A percentile compares a stretch with the other conserved stretches of the same genome.
Conservation (phyloP, 2,888 invertebrate genomes). For the Ennomos quercinarius region DNA sequence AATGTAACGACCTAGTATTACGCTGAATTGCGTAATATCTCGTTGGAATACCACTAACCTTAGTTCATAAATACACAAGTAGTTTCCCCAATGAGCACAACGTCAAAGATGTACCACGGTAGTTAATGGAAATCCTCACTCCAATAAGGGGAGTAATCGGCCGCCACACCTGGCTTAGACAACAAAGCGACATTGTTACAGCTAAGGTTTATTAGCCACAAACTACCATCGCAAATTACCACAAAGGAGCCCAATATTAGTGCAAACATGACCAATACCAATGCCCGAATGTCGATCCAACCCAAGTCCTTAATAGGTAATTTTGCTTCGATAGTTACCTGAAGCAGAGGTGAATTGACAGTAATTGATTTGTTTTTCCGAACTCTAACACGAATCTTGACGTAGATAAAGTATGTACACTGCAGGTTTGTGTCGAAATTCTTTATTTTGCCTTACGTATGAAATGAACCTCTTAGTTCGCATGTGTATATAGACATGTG, state of each 20-base stretch:
- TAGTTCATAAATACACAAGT: constrained; percentile 4
- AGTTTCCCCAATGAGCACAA: constrained; percentile 8
- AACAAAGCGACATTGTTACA: constrained; percentile 67
- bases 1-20: constrained; percentile 17
- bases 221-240: constrained; percentile 69
- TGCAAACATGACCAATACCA: constrained; percentile 55
- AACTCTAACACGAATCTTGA: constrained; percentile 27
- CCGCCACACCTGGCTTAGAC: constrained; percentile 57
- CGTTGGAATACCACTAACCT: constrained; percentile 6
- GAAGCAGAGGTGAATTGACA: constrained; percentile 61
- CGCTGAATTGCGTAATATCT: constrained; percentile 6
- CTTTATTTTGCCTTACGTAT: constrained; percentile 31
- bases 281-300: constrained; percentile 43
- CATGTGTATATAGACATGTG: constrained; percentile 8
- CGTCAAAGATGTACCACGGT: constrained; percentile 11
- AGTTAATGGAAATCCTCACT: constrained; percentile 50
- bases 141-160: constrained; percentile 67
- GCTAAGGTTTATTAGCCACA: constrained; percentile 64
- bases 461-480: too few relatives aligned
- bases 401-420: constrained; percentile 36
- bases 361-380: constrained; percentile 66
- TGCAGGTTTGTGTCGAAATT: constrained; percentile 39
- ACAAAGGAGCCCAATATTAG: constrained; percentile 61
- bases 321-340: constrained; percentile 62
- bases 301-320: constrained; percentile 60